Conservation (phyloP, 2,113 vertebrate species). For the Pygoscelis adeliae region DNA sequence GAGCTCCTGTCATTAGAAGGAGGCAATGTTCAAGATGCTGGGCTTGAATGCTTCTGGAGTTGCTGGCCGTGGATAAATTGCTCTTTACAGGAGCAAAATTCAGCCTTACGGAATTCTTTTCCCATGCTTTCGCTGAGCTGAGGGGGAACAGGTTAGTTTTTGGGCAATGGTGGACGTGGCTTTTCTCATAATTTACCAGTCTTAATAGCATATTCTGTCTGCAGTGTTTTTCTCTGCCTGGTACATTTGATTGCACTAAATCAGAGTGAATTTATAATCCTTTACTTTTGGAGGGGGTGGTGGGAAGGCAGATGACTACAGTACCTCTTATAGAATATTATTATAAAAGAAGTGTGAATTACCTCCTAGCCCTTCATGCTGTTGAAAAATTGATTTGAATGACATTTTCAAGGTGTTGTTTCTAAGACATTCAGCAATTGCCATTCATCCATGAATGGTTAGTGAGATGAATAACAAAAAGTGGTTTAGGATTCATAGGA, state of each 20-base stretch:
- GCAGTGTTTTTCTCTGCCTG: conserved; percentile 31
- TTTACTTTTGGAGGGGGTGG: conserved; percentile 46
- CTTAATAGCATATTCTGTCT: background rate
- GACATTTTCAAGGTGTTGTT: conserved; percentile 56
- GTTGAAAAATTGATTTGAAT: conserved; percentile 51
- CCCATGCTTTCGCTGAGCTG: background rate
- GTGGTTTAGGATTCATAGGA: conserved; percentile 49
- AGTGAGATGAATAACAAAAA: conserved; percentile 65
- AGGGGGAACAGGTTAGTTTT: background rate
- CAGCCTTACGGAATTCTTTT: background rate
- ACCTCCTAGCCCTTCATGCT: conserved; percentile 50
- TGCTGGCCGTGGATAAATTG: background rate
- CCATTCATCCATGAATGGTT: conserved; percentile 32
- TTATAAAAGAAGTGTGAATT: conserved; percentile 69
- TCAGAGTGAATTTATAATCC: conserved; percentile 47
- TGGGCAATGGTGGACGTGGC: background rate
- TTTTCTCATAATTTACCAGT: background rate
- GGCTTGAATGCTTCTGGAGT: background rate
- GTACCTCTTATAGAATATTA: conserved; percentile 61
- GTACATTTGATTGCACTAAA: conserved; percentile 22
- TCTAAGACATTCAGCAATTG: conserved; percentile 48
- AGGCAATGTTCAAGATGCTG: background rate
- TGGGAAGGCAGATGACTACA: conserved; percentile 53
- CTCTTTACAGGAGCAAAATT: background rate
- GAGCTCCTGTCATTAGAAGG: background rate